Evolutionary conservation across 2,113 vertebrate species (phyloP).

Genomic region (Hylia prasina): DNA sequence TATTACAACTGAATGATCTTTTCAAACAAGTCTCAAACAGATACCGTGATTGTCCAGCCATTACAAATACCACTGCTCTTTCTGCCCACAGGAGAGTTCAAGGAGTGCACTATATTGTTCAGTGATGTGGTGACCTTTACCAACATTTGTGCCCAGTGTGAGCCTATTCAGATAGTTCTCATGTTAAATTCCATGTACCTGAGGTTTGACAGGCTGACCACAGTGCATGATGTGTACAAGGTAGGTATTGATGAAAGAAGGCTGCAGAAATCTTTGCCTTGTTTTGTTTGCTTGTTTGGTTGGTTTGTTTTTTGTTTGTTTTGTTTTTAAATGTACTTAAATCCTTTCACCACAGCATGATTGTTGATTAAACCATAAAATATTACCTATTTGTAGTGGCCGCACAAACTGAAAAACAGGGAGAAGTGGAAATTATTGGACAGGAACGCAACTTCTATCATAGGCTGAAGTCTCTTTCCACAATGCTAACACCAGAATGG

Average conservation of each 20-base stretch:
- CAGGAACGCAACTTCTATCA: rapidly evolving
- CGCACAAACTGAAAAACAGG: background rate
- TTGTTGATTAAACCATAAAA: background rate
- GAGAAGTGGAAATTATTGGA: background rate
- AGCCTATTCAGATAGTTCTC: conserved; percentile 79
- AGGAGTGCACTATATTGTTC: conserved; percentile 79
- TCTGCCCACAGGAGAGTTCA: conserved; percentile 73
- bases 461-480: background rate
- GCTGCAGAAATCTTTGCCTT: background rate
- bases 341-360: background rate
- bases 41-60: background rate
- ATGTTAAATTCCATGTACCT: conserved; percentile 82
- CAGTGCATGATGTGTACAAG: conserved; percentile 80
- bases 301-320: background rate
- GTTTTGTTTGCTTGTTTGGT: background rate
- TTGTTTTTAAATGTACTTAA: background rate
- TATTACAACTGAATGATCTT: background rate
- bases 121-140: conserved; percentile 81
- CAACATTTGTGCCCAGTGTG: conserved; percentile 76
- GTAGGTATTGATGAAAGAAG: conserved; percentile 1
- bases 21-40: background rate
- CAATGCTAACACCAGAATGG: background rate
- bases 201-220: conserved; percentile 76
- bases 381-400: background rate
- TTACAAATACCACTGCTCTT: background rate